Base-by-base conservation (phyloP, 2,888 invertebrate species). In the Netelia inedita region DNA sequence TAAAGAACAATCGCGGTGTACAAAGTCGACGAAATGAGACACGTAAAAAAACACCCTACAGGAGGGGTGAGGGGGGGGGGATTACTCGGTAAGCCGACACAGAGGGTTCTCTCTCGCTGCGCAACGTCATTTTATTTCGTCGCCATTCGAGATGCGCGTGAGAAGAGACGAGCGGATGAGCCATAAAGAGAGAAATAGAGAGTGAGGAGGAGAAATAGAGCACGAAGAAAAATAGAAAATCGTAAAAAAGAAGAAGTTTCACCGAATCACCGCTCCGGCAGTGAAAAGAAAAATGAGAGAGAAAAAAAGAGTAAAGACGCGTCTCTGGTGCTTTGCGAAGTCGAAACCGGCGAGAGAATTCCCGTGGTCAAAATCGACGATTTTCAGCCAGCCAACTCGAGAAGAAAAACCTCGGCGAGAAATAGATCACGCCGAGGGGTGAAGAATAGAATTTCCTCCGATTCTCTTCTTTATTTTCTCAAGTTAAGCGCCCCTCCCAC, bases 381-480 rank as follows among this genome's bases (percentile, higher is more conserved):
- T 79, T 53, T 43, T 23, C 66, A 61, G 21, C 21, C 23, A 41
- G 61, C 69, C 50, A 63, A 8, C 35, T 57, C 41, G n/a, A 11
- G 43, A 19, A 28, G 11, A 46, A 72, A 53, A 59, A 68, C 5
- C 66, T 55, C 23, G 46, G 8, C 6, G 61, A 53, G 16, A 59
- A 74, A 79, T 72, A 71, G 65, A 46, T 46, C 79, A 74, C 50
- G 74, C 61, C 63, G 66, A 28, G 23, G 19, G 43, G 72, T 66
- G 53, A 80, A 76, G 61, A 73, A 80, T 80, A 76, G 76, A 80
- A 84, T 84, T 80, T 75, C 53, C 72, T 19, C 46, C 61, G 21
- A 55, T 50, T 43, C 68, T 66, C 61, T 72, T 9, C 28, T 28
- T 80, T 76, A 76, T 72, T 65, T 73, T 78, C 21, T 66, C 28